phyloP scores from a whole-genome alignment of 2,888 invertebrate genomes.

The Galerucella nymphaeae region DNA sequence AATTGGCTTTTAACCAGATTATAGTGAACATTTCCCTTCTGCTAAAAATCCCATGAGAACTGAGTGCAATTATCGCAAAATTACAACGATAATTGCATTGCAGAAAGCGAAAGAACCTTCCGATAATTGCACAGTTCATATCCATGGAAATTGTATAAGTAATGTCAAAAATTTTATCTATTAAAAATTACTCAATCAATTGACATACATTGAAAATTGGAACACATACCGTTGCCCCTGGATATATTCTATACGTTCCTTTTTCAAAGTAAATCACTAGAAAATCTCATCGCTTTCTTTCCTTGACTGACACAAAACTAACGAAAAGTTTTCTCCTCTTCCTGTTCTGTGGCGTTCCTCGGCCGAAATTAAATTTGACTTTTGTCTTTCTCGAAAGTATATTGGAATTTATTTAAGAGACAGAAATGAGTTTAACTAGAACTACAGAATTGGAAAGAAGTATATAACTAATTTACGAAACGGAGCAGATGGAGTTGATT shows the following conservation, averaged over 20 bases:
- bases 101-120: too few species aligned
- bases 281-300: not conserved
- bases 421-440: constrained; percentile 28
- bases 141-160: too few species aligned
- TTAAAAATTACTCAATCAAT: not conserved
- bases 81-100: too few species aligned
- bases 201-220: not conserved
- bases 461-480: not conserved
- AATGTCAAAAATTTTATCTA: too few species aligned
- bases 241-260: not conserved
- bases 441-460: not conserved
- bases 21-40: too few species aligned
- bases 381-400: constrained; percentile 29
- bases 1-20: too few species aligned
- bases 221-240: not conserved
- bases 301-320: not conserved
- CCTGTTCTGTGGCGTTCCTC: constrained; percentile 1
- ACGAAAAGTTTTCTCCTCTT: constrained; percentile 10
- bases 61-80: too few species aligned
- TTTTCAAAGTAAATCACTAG: not conserved
- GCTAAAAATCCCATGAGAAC: too few species aligned
- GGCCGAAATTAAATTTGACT: constrained; percentile 34
- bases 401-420: constrained; percentile 23
- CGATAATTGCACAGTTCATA: too few species aligned
- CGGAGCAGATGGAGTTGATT: not conserved